Conservation (phyloP, 2,113 vertebrate genomes). For the Heterotis niloticus region DNA sequence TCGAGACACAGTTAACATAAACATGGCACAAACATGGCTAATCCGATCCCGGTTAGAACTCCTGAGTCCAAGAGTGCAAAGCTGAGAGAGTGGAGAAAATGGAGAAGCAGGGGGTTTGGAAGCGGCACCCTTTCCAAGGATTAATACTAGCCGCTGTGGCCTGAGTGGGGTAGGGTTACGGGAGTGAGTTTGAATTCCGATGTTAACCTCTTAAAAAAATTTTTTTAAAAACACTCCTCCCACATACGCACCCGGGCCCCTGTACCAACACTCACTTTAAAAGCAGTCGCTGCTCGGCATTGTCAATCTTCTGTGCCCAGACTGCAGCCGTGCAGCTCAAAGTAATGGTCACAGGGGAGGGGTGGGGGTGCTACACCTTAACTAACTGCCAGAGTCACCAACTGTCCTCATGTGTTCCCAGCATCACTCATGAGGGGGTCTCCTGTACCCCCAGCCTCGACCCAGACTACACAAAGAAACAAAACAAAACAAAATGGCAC, state of each 20-base stretch:
- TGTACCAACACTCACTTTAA: too few species aligned
- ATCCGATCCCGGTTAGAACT: not conserved
- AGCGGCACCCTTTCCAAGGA: not conserved
- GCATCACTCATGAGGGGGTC: not conserved
- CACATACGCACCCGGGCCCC: not conserved
- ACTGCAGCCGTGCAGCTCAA: not conserved
- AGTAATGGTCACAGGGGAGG: not conserved
- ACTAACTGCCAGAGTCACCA: not conserved
- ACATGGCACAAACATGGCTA: not conserved
- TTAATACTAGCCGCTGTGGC: not conserved
- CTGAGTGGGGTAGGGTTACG: too few species aligned
- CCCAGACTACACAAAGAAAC: not conserved
- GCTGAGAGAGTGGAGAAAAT: not conserved
- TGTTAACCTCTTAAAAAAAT: not conserved
- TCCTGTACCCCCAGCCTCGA: not conserved
- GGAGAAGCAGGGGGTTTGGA: conserved; percentile 8
- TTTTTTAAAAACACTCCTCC: not conserved
- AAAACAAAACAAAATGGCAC: not conserved
- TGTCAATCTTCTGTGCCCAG: not conserved
- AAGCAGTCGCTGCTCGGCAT: not conserved
- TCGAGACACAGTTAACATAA: not conserved
- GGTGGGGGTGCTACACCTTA: not conserved
- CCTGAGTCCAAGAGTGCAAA: not conserved
- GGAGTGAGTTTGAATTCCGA: not conserved
- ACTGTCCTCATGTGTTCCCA: not conserved